A percentile compares a stretch with the other conserved stretches of the same genome.
Conservation (phyloP, 2,888 invertebrate genomes). For the Lithophane leautieri region DNA sequence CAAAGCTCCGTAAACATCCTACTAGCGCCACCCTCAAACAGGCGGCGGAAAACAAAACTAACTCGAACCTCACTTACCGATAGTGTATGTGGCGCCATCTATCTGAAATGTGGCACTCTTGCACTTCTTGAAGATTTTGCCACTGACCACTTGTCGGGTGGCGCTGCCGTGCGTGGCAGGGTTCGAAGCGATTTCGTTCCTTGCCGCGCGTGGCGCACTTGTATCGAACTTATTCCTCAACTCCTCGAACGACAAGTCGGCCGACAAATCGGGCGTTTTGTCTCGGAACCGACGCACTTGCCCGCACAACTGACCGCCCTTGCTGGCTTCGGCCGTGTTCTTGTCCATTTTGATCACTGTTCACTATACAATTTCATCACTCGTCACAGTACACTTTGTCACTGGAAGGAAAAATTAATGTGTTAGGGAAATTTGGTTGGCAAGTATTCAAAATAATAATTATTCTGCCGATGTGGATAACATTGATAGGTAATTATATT, state of each 20-base stretch:
- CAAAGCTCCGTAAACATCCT: conserved; percentile 7
- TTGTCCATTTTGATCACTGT: conserved; percentile 78
- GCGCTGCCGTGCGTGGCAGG: conserved; percentile 88
- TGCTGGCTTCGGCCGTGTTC: conserved; percentile 73
- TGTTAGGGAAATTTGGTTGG: conserved; percentile 28
- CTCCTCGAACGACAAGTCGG: conserved; percentile 86
- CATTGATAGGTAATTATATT: neutral
- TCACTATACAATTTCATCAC: conserved; percentile 70
- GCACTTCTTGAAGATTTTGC: conserved; percentile 94
- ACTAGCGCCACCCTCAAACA: conserved; percentile 53
- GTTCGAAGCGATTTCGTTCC: conserved; percentile 84
- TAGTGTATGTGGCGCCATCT: conserved; percentile 96
- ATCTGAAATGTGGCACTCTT: conserved; percentile 96
- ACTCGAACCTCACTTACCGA: conserved; percentile 91
- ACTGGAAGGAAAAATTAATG: conserved; percentile 61
- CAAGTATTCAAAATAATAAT: neutral
- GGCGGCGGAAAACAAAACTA: conserved; percentile 66
- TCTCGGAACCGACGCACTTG: conserved; percentile 82
- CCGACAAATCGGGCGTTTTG: conserved; percentile 79
- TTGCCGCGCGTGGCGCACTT: conserved; percentile 80
- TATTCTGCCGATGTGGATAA: neutral
- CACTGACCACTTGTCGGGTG: conserved; percentile 87
- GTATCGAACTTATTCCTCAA: conserved; percentile 85
- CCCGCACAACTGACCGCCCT: conserved; percentile 80
- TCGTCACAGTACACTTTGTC: conserved; percentile 71